Conservation (phyloP, 2,888 invertebrate species). For the Caenorhabditis doughertyi region DNA sequence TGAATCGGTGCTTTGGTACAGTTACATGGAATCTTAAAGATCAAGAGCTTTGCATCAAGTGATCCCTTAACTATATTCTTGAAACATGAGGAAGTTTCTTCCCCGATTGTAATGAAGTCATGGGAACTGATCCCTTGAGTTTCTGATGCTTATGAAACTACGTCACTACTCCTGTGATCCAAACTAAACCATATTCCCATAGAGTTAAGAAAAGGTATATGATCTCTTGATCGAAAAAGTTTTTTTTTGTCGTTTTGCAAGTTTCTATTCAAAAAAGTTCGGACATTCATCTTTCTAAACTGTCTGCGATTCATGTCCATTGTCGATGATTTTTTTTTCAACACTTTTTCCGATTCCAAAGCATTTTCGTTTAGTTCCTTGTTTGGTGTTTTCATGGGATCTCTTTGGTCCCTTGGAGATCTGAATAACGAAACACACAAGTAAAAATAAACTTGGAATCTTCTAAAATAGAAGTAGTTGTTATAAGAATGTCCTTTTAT, state of each 20-base stretch:
- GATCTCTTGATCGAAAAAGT: constrained; percentile 14
- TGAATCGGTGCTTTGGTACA: too few relatives aligned
- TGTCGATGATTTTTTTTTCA: too few relatives aligned
- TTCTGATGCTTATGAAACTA: neutral
- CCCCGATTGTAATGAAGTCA: too few relatives aligned
- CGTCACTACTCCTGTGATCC: neutral
- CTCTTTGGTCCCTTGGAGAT: neutral
- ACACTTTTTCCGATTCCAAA: neutral
- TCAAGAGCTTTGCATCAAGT: too few relatives aligned
- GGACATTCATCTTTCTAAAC: too few relatives aligned
- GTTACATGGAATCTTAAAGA: too few relatives aligned
- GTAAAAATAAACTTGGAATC: neutral
- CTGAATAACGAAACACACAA: constrained; percentile 33
- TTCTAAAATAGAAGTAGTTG: neutral
- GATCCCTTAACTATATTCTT: too few relatives aligned
- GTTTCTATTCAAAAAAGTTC: too few relatives aligned
- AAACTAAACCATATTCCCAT: neutral
- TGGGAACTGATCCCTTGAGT: neutral
- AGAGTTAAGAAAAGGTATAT: neutral
- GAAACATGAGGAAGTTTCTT: too few relatives aligned
- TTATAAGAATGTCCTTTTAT: neutral
- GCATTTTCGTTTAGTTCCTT: neutral
- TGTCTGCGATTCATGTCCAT: too few relatives aligned
- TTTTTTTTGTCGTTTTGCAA: neutral
- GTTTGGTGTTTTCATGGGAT: neutral